Conservation (phyloP, 37 sponge, comb jelly and placozoan species). For the Amphimedon queenslandica region DNA sequence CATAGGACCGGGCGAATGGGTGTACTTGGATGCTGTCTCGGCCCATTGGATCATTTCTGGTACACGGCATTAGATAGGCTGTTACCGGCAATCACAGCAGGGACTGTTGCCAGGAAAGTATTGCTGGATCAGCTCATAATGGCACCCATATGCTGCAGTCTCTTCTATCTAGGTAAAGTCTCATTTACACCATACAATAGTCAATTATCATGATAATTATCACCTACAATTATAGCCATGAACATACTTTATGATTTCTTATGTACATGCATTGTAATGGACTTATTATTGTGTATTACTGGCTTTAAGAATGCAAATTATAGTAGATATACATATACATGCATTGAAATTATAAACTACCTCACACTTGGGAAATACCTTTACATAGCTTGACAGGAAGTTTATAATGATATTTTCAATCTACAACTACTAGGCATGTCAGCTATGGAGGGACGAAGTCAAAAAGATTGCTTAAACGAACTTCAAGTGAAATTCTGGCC, state of each 20-base stretch:
- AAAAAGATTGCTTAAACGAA: constrained; percentile 22
- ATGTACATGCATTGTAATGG: too few species aligned
- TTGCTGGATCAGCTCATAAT: constrained; percentile 51
- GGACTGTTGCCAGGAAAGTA: constrained; percentile 61
- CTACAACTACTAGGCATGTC: constrained; percentile 84
- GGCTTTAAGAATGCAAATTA: too few species aligned
- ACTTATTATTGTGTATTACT: too few species aligned
- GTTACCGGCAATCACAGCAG: constrained; percentile 15
- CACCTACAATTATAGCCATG: too few species aligned
- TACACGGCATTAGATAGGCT: constrained; percentile 44
- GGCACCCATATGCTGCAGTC: constrained; percentile 43
- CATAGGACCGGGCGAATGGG: constrained; percentile 51
- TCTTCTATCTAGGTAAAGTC: constrained; percentile 67
- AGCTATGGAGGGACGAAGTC: constrained; percentile 41
- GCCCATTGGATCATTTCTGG: constrained; percentile 69
- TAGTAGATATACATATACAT: too few species aligned
- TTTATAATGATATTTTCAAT: not conserved
- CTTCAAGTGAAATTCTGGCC: constrained; percentile 60
- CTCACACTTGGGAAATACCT: too few species aligned
- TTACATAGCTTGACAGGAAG: too few species aligned
- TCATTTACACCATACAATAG: not conserved
- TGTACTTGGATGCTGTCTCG: constrained; percentile 42
- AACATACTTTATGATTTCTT: too few species aligned
- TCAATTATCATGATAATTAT: not conserved
- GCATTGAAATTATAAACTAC: too few species aligned